Conservation (phyloP, 2,888 invertebrate genomes). For the Coenonympha arcania region DNA sequence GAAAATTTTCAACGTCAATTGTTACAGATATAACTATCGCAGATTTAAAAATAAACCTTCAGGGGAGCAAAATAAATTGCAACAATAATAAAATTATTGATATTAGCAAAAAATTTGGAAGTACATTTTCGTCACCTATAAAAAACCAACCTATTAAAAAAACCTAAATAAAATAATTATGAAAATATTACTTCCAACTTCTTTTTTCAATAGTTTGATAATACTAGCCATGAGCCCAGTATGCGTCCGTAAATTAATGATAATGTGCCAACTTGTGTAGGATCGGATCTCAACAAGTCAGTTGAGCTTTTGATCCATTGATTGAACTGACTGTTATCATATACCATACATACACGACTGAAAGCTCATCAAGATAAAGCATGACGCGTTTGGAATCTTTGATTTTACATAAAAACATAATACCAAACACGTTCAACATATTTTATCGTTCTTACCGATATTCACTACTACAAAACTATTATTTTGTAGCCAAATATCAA, state of each 20-base stretch:
- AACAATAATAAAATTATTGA: background rate
- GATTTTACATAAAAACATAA: too few species aligned
- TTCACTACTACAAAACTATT: too few species aligned
- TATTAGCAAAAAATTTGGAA: slow-evolving; percentile 1
- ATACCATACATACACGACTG: too few species aligned
- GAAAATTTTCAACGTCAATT: background rate
- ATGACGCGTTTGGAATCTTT: too few species aligned
- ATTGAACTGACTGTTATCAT: background rate
- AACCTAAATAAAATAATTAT: too few species aligned
- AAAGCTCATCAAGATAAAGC: too few species aligned
- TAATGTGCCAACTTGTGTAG: slow-evolving; percentile 12
- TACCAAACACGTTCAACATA: too few species aligned
- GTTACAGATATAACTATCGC: background rate
- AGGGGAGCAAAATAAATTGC: slow-evolving; percentile 1
- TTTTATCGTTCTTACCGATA: too few species aligned
- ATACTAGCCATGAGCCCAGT: slow-evolving; percentile 61
- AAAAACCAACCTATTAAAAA: too few species aligned
- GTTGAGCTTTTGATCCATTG: background rate
- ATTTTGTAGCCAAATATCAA: too few species aligned
- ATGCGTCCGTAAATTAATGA: slow-evolving; percentile 20
- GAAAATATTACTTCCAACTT: slow-evolving; percentile 12
- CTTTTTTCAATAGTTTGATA: slow-evolving; percentile 30
- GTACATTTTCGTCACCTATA: too few species aligned
- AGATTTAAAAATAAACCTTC: background rate
- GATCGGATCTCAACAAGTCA: slow-evolving; percentile 8